Conservation (phyloP, 1,140 invertebrate genomes). For the Hormaphis cornu region DNA sequence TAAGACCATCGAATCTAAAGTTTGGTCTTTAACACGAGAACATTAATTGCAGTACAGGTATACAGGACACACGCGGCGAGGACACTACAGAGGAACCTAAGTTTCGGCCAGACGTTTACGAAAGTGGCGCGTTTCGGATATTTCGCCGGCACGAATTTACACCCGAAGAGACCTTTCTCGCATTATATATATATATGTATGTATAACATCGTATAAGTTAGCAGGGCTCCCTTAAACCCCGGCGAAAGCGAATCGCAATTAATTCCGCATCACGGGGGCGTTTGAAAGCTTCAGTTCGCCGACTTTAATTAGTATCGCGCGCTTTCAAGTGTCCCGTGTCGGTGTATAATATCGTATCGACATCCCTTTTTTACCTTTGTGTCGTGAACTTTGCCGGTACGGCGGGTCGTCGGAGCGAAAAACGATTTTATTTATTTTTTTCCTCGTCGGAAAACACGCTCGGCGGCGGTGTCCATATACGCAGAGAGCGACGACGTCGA, state of each 20-base stretch:
- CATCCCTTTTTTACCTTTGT: background rate
- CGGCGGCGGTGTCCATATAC: background rate
- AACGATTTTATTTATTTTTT: background rate
- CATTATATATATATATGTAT: no score
- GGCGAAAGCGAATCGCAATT: constrained; percentile 24
- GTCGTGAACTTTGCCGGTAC: constrained; percentile 1
- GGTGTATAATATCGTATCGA: no score
- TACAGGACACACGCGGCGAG: no score
- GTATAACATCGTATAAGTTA: no score
- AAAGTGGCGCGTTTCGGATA: background rate
- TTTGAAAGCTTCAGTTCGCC: constrained; percentile 1
- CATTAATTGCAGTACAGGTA: no score
- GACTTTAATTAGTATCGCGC: constrained; percentile 27
- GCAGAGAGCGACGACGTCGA: no score
- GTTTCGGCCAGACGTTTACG: background rate
- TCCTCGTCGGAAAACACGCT: background rate
- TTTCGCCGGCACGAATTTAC: background rate
- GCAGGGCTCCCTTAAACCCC: constrained; percentile 7
- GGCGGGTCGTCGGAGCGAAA: background rate
- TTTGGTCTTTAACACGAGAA: no score
- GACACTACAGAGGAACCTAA: background rate
- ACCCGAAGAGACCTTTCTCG: background rate
- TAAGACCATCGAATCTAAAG: no score
- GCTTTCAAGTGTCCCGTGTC: constrained; percentile 3
- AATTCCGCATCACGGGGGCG: constrained; percentile 12